A percentile compares a stretch with the other conserved stretches of the same genome.
phyloP scores from a whole-genome alignment of 2,113 vertebrate species.

The Cnemophilus loriae region DNA sequence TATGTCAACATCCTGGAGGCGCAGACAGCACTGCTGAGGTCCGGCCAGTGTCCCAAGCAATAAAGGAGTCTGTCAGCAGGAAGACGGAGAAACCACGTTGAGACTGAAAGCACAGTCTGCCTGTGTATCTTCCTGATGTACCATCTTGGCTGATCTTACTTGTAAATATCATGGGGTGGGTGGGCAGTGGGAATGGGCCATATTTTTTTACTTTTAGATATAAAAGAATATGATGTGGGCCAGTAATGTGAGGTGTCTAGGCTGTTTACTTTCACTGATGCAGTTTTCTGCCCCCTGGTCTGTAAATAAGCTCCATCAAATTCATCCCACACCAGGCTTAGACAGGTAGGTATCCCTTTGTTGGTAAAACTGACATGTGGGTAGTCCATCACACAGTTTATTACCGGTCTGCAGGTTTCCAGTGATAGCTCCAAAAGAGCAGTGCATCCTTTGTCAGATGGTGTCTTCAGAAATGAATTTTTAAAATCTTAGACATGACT shows the following conservation, averaged over 20 bases:
- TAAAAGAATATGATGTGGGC: slow-evolving; percentile 67
- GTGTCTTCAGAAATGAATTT: background rate
- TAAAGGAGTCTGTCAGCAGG: slow-evolving; percentile 35
- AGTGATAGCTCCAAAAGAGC: background rate
- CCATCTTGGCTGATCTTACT: slow-evolving; percentile 40
- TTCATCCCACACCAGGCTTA: slow-evolving; percentile 16
- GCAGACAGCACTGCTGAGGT: background rate
- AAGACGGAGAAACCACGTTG: background rate
- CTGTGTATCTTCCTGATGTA: slow-evolving; percentile 25
- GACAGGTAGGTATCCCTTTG: slow-evolving; percentile 17
- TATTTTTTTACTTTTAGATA: slow-evolving; percentile 75
- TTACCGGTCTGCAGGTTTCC: background rate
- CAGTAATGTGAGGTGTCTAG: slow-evolving; percentile 71
- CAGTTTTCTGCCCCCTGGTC: slow-evolving; percentile 34
- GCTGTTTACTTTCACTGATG: slow-evolving; percentile 62
- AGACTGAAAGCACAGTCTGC: slow-evolving; percentile 33
- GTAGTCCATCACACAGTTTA: background rate
- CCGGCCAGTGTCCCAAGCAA: slow-evolving; percentile 21
- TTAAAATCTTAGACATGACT: background rate
- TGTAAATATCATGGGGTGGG: slow-evolving; percentile 59
- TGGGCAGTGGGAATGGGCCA: slow-evolving; percentile 20
- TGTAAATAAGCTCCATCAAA: slow-evolving; percentile 57
- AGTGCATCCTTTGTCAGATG: background rate
- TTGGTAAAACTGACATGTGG: background rate
- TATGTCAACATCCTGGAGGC: background rate